Base-by-base conservation (phyloP, 23 tunicate species). In the Styela plicata region DNA sequence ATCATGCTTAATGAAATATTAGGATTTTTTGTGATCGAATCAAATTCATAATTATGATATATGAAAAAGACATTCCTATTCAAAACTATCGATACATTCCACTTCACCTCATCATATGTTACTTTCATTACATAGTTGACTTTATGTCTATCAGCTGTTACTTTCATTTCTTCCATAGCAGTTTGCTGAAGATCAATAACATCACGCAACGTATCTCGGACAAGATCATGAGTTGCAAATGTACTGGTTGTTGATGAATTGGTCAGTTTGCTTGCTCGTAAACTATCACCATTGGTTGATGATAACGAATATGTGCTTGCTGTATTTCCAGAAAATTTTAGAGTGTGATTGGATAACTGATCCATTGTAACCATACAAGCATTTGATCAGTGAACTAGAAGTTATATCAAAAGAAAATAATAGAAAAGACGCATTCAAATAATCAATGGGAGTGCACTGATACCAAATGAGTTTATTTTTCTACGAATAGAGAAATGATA, bases 161-260 rank as follows among this genome's bases (percentile, higher is more conserved):
- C 57, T 64, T 86, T 70, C 17, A 91, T 78, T 22, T 64, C 79
- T 29, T 84, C 79, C 21, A 91, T 73, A 1, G 91, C 80, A 67
- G 31, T 32, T 33, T 80, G 86, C 57, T 91, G 97, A 21, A 87
- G 67, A 2, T 78, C 76, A 79, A 91, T 87, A 0, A 91, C 68
- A 79, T 91, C 97, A 52, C 61, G 37, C 36, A 91, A 74, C 2
- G 97, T 87, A 63, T 69, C 85, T 29, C 64, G 69, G 2, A 91
- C 97, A 31, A 91, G 70, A 20, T 76, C 35, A 74, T 91, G 84
- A 23, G 97, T 83, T 3, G 84, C 28, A 20, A 22, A 36, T 2
- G 24, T 7, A n/a, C 31, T 23, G 7, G 83, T 24, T 17, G 73
- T 53, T 13, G 57, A 44, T 44, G 57, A 44, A 44, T 44, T 13